Evolutionary conservation across 92 coral and sea anemone genomes (phyloP).

Genomic region (Epizoanthus illoricatus): DNA sequence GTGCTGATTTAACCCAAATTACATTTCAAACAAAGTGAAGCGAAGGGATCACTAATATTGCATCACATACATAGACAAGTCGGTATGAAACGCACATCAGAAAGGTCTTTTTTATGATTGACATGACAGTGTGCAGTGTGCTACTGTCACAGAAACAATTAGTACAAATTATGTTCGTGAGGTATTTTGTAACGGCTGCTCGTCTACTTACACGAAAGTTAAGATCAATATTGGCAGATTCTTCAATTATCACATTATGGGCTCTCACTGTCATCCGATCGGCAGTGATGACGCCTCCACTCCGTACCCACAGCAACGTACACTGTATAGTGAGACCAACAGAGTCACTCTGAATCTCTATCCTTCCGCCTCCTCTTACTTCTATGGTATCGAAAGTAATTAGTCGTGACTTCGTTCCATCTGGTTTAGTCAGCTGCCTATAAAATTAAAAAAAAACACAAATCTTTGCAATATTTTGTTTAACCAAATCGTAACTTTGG

Average conservation of each 20-base stretch:
- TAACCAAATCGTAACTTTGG: no score
- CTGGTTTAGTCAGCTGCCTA: constrained; percentile 60
- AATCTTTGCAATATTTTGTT: not conserved
- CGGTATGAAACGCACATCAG: no score
- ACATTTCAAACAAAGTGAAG: no score
- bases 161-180: no score
- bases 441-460: not conserved
- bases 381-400: constrained; percentile 52
- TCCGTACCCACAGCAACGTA: constrained; percentile 52
- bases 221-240: constrained; percentile 60
- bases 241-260: constrained; percentile 44
- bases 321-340: constrained; percentile 55
- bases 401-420: constrained; percentile 59
- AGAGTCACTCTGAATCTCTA: constrained; percentile 66
- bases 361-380: constrained; percentile 67
- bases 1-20: no score
- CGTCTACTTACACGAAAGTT: constrained; percentile 45
- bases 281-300: constrained; percentile 57
- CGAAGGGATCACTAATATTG: no score
- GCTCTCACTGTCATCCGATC: constrained; percentile 51
- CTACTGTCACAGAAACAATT: no score
- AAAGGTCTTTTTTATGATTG: no score
- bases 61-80: no score
- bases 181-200: no score
- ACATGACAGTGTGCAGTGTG: no score